Conservation (phyloP, 2,797 vertebrate species). For the Margarornis squamiger region DNA sequence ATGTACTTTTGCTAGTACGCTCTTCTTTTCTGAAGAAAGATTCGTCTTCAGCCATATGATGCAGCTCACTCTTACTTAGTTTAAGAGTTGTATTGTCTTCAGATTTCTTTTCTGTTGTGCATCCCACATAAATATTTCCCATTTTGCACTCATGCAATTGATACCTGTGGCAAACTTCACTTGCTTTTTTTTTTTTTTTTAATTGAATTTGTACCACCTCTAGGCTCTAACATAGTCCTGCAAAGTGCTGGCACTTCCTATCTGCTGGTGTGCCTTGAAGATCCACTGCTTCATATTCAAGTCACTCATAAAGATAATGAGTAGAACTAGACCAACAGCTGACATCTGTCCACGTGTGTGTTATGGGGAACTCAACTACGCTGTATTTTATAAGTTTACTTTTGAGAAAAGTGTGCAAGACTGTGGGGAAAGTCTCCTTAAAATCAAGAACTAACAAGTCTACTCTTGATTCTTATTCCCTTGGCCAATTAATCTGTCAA, state of each 20-base stretch:
- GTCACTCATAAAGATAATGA: neutral
- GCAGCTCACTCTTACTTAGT: neutral
- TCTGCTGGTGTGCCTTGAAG: neutral
- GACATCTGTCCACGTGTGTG: neutral
- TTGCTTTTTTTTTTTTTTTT: neutral
- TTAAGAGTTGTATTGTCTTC: neutral
- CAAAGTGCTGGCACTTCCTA: neutral
- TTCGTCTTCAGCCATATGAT: accelerated
- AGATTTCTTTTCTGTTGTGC: neutral
- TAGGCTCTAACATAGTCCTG: neutral
- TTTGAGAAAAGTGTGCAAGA: neutral
- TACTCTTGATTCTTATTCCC: neutral
- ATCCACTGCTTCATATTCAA: neutral
- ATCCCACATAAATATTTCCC: neutral
- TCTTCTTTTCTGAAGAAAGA: neutral
- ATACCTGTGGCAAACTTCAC: neutral
- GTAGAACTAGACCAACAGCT: neutral
- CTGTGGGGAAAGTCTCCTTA: neutral
- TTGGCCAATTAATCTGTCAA: neutral
- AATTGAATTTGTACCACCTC: neutral
- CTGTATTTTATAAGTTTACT: neutral
- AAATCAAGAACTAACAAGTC: neutral
- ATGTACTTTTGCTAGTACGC: neutral
- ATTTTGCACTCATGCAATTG: neutral
- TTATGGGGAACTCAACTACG: neutral